phyloP scores from a whole-genome alignment of 2,113 vertebrate genomes.

The Dissostichus mawsoni region DNA sequence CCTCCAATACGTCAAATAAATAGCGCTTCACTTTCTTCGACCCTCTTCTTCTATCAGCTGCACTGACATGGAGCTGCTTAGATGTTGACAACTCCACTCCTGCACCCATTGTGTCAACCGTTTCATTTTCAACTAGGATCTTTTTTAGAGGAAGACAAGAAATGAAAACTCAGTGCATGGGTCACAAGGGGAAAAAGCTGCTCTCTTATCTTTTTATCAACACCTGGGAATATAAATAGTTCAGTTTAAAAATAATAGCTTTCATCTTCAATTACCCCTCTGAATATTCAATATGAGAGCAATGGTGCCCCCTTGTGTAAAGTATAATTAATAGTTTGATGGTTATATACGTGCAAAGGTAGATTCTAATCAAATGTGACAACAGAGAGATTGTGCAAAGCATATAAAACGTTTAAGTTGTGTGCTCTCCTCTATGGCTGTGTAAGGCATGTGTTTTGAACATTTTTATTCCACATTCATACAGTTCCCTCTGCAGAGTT shows the following conservation, averaged over 20 bases:
- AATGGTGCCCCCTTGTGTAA: slow-evolving; percentile 80
- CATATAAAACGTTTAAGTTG: slow-evolving; percentile 5
- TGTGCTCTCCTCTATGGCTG: slow-evolving; percentile 16
- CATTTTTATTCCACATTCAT: slow-evolving; percentile 45
- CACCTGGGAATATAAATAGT: slow-evolving; percentile 74
- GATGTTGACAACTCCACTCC: slow-evolving; percentile 65
- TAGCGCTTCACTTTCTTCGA: slow-evolving; percentile 44
- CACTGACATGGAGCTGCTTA: slow-evolving; percentile 48
- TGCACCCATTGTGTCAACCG: slow-evolving; percentile 71
- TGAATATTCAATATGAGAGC: slow-evolving; percentile 66
- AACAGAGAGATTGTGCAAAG: not conserved
- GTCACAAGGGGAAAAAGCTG: slow-evolving; percentile 51
- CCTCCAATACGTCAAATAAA: slow-evolving; percentile 28
- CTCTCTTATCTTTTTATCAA: slow-evolving; percentile 58
- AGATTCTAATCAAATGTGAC: slow-evolving; percentile 24
- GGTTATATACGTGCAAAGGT: slow-evolving; percentile 12
- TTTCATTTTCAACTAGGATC: slow-evolving; percentile 32
- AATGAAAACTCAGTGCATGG: slow-evolving; percentile 36
- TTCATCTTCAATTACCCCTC: slow-evolving; percentile 70
- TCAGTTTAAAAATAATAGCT: slow-evolving; percentile 73
- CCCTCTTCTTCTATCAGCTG: slow-evolving; percentile 51
- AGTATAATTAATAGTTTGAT: slow-evolving; percentile 47
- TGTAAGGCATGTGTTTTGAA: slow-evolving; percentile 30
- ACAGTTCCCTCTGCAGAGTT: slow-evolving; percentile 34
- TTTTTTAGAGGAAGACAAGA: slow-evolving; percentile 10